These are phyloP conservation scores for Rotaria sp. DNA, from an alignment of 2,888 invertebrate genomes.

Conservation along the genomic window DNA sequence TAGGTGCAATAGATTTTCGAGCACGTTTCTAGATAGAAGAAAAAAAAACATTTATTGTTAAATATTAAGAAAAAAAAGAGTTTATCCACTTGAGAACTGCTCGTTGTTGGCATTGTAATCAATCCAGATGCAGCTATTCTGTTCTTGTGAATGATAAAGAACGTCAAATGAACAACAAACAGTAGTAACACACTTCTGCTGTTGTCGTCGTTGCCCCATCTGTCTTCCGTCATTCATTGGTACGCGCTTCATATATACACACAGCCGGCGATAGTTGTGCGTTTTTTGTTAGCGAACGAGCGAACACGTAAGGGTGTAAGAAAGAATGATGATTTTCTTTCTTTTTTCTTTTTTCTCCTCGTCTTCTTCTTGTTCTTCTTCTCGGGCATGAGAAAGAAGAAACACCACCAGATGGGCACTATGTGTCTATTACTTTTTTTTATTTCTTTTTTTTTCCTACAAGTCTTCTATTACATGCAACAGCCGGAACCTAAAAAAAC, in stretches of 20 bases:
- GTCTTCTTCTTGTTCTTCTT: not conserved
- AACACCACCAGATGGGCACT: conserved; percentile 2
- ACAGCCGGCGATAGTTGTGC: not conserved
- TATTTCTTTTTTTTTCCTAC: not conserved
- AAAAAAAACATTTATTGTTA: not conserved
- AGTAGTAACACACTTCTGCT: not conserved
- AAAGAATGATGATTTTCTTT: not conserved
- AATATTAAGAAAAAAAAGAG: not conserved
- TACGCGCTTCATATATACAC: not conserved
- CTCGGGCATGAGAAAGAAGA: not conserved
- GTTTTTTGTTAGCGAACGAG: not conserved
- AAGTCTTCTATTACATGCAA: not conserved
- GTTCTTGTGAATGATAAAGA: not conserved
- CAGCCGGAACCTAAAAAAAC: not conserved
- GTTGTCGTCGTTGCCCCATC: conserved; percentile 9
- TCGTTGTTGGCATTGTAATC: not conserved
- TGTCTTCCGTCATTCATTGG: not conserved
- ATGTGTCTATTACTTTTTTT: not conserved
- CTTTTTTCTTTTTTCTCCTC: not conserved
- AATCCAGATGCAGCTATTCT: not conserved
- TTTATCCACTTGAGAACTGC: not conserved
- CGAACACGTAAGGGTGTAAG: not conserved
- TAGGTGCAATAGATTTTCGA: not conserved
- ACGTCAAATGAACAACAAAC: conserved; percentile 1
- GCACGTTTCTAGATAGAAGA: not conserved